Evolutionary conservation across 2,797 vertebrate species (phyloP).

Genomic region (Prunella strophiata): DNA sequence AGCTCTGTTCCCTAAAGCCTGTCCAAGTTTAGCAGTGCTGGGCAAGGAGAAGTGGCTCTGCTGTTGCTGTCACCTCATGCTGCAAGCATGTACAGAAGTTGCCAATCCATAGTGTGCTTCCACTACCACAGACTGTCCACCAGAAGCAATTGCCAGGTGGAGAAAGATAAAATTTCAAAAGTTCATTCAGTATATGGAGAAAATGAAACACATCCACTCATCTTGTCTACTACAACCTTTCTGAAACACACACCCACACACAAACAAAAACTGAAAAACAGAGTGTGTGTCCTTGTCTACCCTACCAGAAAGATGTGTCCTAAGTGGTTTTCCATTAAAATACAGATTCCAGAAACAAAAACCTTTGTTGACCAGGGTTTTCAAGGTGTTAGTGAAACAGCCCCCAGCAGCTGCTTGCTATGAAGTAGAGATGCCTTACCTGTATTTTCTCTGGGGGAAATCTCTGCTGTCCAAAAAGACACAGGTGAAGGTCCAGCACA

Average conservation of each 20-base stretch:
- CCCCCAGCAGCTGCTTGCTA: neutral
- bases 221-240: neutral
- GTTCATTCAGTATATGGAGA: neutral
- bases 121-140: neutral
- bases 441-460: neutral
- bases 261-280: neutral
- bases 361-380: neutral
- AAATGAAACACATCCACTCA: neutral
- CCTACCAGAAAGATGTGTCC: neutral
- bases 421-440: neutral
- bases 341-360: neutral
- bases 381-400: neutral
- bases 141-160: neutral
- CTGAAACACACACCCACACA: neutral
- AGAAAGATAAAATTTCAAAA: neutral
- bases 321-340: neutral
- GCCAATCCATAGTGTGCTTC: neutral
- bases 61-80: neutral
- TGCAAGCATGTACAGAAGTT: neutral
- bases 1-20: neutral
- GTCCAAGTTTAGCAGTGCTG: neutral
- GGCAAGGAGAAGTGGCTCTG: neutral
- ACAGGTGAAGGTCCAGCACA: neutral
- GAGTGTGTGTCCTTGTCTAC: neutral
- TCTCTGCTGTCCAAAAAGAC: neutral